phyloP scores from a whole-genome alignment of 1,140 invertebrate species.

The Bombus balteatus region DNA sequence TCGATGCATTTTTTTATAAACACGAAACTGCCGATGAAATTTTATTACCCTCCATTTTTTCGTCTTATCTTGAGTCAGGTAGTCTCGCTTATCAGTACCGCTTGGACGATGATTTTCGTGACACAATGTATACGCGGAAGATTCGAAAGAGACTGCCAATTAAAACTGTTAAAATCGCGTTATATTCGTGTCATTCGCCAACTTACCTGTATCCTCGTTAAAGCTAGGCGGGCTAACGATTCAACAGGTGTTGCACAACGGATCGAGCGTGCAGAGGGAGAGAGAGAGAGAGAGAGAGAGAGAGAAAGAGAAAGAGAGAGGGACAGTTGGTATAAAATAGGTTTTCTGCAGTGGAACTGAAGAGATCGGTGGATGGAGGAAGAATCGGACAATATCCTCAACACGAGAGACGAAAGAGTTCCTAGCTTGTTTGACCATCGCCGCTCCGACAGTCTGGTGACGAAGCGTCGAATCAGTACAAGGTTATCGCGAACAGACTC shows the following conservation, averaged over 20 bases:
- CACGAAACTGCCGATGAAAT: neutral
- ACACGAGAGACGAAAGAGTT: conserved; percentile 28
- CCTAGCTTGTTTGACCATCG: conserved; percentile 1
- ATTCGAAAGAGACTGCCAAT: conserved; percentile 39
- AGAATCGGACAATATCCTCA: conserved; percentile 14
- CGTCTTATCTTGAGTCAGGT: neutral
- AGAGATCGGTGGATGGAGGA: conserved; percentile 19
- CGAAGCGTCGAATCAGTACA: conserved; percentile 6
- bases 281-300: neutral
- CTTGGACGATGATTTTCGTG: neutral
- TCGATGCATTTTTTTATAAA: too few relatives aligned
- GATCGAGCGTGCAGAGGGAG: conserved; percentile 31
- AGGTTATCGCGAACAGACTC: conserved; percentile 25
- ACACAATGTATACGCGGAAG: too few relatives aligned
- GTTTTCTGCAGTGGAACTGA: conserved; percentile 40
- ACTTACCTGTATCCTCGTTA: conserved; percentile 70
- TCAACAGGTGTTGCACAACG: conserved; percentile 71
- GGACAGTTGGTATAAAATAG: neutral
- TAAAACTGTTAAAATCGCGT: conserved; percentile 32
- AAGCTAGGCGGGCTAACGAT: conserved; percentile 68
- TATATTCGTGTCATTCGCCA: conserved; percentile 61
- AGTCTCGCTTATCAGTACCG: neutral
- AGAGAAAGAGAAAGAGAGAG: neutral
- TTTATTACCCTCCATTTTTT: neutral
- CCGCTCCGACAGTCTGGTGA: neutral